A percentile compares a stretch with the other conserved stretches of the same genome.
These are phyloP conservation scores for Illadopsis cleaveri DNA, from an alignment of 2,113 vertebrate species.

Conservation along the genomic window DNA sequence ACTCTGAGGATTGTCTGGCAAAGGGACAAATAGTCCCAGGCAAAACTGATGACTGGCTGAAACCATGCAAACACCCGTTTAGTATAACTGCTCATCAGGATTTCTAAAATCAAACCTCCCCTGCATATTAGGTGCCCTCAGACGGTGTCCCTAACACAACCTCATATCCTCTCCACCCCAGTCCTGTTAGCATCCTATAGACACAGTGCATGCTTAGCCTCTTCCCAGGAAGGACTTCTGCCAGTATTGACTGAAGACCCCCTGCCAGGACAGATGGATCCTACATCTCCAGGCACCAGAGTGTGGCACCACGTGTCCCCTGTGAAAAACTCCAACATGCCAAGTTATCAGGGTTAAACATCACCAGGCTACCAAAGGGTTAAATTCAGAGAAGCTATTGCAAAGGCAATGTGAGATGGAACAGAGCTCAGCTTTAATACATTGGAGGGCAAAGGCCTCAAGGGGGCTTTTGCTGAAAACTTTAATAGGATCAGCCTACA, in stretches of 20 bases:
- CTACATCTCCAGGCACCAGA: not conserved
- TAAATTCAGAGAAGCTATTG: not conserved
- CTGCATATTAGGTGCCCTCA: not conserved
- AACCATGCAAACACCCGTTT: not conserved
- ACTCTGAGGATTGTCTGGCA: not conserved
- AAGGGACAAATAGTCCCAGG: not conserved
- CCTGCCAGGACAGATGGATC: not conserved
- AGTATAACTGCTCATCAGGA: not conserved
- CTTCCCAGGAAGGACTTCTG: not conserved
- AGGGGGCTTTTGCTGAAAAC: not conserved
- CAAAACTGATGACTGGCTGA: not conserved
- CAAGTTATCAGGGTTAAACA: not conserved
- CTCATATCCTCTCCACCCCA: not conserved
- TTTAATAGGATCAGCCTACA: not conserved
- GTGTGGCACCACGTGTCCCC: fast-evolving
- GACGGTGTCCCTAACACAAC: not conserved
- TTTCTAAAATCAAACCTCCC: not conserved
- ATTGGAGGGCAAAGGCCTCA: not conserved
- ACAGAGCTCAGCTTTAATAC: not conserved
- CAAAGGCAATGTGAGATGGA: not conserved
- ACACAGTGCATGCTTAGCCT: not conserved
- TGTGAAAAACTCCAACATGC: not conserved
- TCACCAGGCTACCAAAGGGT: not conserved
- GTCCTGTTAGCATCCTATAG: not conserved
- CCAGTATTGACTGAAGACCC: fast-evolving